A percentile compares a stretch with the other conserved stretches of the same genome.
Conservation (phyloP, 2,797 vertebrate genomes). For the Picus viridis region DNA sequence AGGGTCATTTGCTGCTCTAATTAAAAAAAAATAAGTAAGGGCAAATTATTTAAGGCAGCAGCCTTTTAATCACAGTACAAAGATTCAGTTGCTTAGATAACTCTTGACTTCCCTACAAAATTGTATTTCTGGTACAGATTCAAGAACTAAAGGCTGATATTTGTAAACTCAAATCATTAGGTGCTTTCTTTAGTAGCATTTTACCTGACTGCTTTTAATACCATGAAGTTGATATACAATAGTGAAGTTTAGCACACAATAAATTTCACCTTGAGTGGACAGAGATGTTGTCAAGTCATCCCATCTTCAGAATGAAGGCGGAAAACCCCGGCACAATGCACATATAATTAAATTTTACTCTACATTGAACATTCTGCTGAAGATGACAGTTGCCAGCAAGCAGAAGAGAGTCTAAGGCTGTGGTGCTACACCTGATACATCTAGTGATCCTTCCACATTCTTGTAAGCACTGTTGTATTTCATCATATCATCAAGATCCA, state of each 20-base stretch:
- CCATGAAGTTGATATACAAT: not conserved
- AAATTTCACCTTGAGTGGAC: conserved; percentile 53
- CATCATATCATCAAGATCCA: conserved; percentile 27
- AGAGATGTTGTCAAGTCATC: conserved; percentile 52
- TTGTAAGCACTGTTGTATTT: not conserved
- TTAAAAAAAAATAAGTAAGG: not conserved
- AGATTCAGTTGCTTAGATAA: conserved; percentile 13
- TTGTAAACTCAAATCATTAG: conserved; percentile 10
- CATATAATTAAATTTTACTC: conserved; percentile 72
- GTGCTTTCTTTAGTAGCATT: not conserved
- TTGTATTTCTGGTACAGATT: not conserved
- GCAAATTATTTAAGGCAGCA: conserved; percentile 8
- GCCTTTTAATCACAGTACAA: not conserved
- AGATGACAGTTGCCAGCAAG: conserved; percentile 28
- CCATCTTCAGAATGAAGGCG: conserved; percentile 42
- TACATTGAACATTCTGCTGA: conserved; percentile 40
- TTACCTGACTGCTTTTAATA: conserved; percentile 34
- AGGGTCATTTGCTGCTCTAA: not conserved
- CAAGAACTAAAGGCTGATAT: conserved; percentile 2
- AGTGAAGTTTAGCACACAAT: conserved; percentile 21
- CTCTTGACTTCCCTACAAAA: not conserved
- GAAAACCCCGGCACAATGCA: conserved; percentile 59
- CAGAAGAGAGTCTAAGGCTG: conserved; percentile 1
- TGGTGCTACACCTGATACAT: not conserved
- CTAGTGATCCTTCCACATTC: not conserved